These are phyloP conservation scores for Nemopilema nomurai DNA, from an alignment of 30 jellyfish, hydroid and myxozoan species.

Conservation along the genomic window DNA sequence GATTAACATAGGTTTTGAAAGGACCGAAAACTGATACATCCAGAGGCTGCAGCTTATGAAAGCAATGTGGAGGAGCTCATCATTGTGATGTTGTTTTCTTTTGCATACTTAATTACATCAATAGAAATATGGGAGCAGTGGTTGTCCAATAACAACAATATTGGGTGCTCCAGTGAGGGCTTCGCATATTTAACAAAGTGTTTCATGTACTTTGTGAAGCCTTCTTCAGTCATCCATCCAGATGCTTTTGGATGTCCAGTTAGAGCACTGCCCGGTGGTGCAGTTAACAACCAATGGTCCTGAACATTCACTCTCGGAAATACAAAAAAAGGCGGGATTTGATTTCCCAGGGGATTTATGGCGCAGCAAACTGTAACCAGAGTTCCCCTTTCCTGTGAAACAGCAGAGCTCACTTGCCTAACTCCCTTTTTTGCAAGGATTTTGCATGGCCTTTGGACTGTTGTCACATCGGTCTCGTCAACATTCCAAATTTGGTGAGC, in stretches of 20 bases:
- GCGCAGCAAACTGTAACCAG: constrained; percentile 57
- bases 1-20: constrained; percentile 38
- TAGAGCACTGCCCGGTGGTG: no score
- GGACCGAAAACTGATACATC: constrained; percentile 72
- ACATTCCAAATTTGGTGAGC: constrained; percentile 35
- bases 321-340: constrained; percentile 64
- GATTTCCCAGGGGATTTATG: no score
- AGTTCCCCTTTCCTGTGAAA: constrained; percentile 53
- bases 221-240: no score
- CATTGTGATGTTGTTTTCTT: constrained; percentile 23
- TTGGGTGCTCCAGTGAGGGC: no score
- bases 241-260: no score
- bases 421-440: constrained; percentile 45
- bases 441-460: no score
- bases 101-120: no score
- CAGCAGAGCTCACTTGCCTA: constrained; percentile 59
- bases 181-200: no score
- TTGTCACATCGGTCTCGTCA: constrained; percentile 51
- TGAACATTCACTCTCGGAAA: constrained; percentile 54
- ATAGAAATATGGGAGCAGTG: no score
- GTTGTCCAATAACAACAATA: no score
- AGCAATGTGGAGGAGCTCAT: constrained; percentile 65
- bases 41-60: constrained; percentile 75
- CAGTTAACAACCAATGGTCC: no score
- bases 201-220: no score